phyloP scores from a whole-genome alignment of 2,888 invertebrate species.

The Drosophila villosipedis region DNA sequence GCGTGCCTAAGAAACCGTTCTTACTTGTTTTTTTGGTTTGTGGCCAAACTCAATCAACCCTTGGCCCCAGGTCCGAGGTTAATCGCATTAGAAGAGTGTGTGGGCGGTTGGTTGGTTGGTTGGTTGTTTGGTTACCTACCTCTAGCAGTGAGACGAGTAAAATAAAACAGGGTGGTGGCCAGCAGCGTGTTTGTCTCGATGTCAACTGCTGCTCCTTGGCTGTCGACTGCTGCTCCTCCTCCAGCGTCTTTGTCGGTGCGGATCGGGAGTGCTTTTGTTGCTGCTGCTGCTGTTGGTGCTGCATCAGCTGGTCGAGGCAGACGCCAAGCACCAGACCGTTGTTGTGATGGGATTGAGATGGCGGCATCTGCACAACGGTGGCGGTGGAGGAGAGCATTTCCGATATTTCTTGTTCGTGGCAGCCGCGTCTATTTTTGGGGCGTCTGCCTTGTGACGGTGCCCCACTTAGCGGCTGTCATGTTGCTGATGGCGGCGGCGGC shows the following conservation, averaged over 20 bases:
- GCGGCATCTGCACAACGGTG: constrained; percentile 78
- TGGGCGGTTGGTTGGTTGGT: neutral
- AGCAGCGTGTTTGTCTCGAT: constrained; percentile 93
- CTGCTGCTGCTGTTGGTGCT: constrained; percentile 30
- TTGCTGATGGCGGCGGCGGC: constrained; percentile 58
- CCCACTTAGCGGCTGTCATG: constrained; percentile 80
- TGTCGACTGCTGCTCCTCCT: neutral
- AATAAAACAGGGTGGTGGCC: constrained; percentile 97
- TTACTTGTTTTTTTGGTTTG: neutral
- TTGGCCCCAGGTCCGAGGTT: constrained; percentile 26
- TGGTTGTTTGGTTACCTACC: constrained; percentile 87
- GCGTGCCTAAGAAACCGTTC: neutral
- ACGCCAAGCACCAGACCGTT: constrained; percentile 72
- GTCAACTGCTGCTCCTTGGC: constrained; percentile 87
- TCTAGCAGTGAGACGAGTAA: constrained; percentile 96
- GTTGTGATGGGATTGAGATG: constrained; percentile 47
- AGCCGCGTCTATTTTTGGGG: constrained; percentile 74
- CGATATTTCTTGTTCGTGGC: constrained; percentile 39
- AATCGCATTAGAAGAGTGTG: constrained; percentile 57
- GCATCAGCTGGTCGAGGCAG: constrained; percentile 75
- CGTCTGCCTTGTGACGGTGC: constrained; percentile 80
- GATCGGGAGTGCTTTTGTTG: constrained; percentile 1
- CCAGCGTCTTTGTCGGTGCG: constrained; percentile 21
- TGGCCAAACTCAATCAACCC: constrained; percentile 66
- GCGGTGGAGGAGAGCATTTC: constrained; percentile 64